These are phyloP conservation scores for Esox masquinongy DNA, from an alignment of 2,797 vertebrate species.

Conservation along the genomic window DNA sequence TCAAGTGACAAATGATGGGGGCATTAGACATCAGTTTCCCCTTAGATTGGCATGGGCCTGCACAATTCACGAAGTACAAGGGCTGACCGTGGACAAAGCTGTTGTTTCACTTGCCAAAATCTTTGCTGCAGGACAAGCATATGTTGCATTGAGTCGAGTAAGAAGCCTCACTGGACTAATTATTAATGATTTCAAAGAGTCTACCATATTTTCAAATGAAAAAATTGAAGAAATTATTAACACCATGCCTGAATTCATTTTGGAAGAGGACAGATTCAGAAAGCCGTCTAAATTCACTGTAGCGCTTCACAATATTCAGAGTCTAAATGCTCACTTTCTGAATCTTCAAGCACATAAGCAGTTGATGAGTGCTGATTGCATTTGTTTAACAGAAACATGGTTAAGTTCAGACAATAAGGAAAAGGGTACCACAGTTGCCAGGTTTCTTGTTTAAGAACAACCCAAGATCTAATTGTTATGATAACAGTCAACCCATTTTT, in stretches of 20 bases:
- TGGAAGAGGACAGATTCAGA: not conserved
- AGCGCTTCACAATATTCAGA: too few relatives aligned
- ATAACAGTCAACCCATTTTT: too few relatives aligned
- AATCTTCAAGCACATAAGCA: too few relatives aligned
- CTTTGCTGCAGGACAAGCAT: slow-evolving; percentile 24
- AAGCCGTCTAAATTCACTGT: not conserved
- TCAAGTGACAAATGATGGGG: slow-evolving; percentile 2
- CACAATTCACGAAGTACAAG: slow-evolving; percentile 30
- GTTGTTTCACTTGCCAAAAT: slow-evolving; percentile 23
- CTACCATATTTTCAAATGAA: not conserved
- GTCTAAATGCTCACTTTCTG: too few relatives aligned
- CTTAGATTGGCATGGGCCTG: slow-evolving; percentile 20
- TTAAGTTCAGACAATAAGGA: too few relatives aligned
- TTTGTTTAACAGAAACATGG: too few relatives aligned
- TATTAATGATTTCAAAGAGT: not conserved
- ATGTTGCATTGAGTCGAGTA: slow-evolving; percentile 1
- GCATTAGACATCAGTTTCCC: slow-evolving; percentile 15
- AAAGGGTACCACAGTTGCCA: too few relatives aligned
- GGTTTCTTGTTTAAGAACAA: too few relatives aligned
- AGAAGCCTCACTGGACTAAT: too few relatives aligned
- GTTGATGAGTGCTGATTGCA: too few relatives aligned
- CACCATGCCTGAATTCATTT: not conserved
- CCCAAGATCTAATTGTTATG: too few relatives aligned
- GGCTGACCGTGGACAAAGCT: slow-evolving; percentile 18
- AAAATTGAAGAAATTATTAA: not conserved